Evolutionary conservation across 2,113 vertebrate genomes (phyloP).

Genomic region (Chelonoidis abingdonii): DNA sequence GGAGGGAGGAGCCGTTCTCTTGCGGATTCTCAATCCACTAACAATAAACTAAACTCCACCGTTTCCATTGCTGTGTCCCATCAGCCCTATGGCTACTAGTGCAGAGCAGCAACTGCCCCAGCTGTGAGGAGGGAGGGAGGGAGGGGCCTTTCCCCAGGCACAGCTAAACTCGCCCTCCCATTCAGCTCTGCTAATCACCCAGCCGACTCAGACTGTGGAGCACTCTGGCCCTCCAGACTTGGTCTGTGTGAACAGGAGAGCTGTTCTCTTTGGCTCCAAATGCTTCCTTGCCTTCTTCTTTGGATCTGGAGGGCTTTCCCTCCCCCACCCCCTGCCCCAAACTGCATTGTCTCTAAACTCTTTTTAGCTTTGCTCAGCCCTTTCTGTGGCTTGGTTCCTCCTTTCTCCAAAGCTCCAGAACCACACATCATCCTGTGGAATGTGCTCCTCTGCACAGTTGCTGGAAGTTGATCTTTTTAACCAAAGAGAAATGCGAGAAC

Average conservation of each 20-base stretch:
- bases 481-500: slow-evolving; percentile 63
- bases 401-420: slow-evolving; percentile 49
- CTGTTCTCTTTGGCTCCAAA: not conserved
- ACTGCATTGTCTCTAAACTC: not conserved
- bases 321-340: not conserved
- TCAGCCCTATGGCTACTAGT: not conserved
- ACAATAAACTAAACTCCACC: not conserved
- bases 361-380: slow-evolving; percentile 66
- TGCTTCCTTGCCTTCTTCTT: not conserved
- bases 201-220: not conserved
- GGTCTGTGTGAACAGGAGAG: not conserved
- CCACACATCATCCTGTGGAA: slow-evolving; percentile 46
- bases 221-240: not conserved
- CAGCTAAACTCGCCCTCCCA: not conserved
- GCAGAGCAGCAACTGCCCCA: not conserved
- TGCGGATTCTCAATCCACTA: not conserved
- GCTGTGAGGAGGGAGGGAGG: not conserved
- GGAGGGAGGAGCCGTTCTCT: not conserved
- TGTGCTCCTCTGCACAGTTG: slow-evolving; percentile 74
- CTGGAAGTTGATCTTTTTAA: slow-evolving; percentile 40
- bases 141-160: not conserved
- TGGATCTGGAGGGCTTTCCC: not conserved
- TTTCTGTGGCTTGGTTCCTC: slow-evolving; percentile 62
- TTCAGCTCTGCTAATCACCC: not conserved
- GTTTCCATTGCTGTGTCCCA: not conserved